Base-by-base conservation (phyloP, 2,113 vertebrate species). In the Rhadina sibilatrix region DNA sequence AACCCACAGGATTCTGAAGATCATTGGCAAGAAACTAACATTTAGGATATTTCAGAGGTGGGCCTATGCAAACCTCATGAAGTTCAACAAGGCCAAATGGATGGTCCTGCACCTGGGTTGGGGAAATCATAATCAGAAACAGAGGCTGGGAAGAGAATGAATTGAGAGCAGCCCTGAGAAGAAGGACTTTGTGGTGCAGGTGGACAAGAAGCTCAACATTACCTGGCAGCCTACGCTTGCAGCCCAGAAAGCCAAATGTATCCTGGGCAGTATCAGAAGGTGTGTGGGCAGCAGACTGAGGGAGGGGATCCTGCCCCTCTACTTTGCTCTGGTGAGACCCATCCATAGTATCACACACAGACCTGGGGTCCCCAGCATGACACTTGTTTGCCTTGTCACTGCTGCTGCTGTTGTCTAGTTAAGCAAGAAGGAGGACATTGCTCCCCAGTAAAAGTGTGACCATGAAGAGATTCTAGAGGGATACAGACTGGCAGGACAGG, bases 161-260 rank as follows among this genome's bases (percentile, higher is more conserved):
- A 31, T 35, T 6, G 4, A 83, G 30, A 54, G 15, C 17, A 35
- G 63, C n/a, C 25, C 10, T 7, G 14, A 53, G 30, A 65, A 33
- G 15, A 53, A 76, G 40, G 17, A 54, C 12, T 61, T 60, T 30
- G 17, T 21, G 35, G 4, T 40, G 10, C 22, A 47, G 17, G 6
- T 61, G 54, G 17, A 68, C n/a, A 54, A 61, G n/a, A 53, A 75
- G 17, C 47, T 61, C 46, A 68, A 12, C 21, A 22, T 53, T 50
- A 68, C 6, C 38, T 61, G 40, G 70, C n/a, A 40, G 53, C 10
- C 17, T 40, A 61, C 0, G 1, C 24, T 38, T 1, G 0, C 38
- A 68, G 28, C 61, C 11, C 53, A 60, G 69, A 46, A 60, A 66
- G 20, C 46, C n/a, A 40, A 15, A 47, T 18, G n/a, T 66, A 24